phyloP scores from a whole-genome alignment of 1,140 invertebrate genomes.

The Eciton burchellii region DNA sequence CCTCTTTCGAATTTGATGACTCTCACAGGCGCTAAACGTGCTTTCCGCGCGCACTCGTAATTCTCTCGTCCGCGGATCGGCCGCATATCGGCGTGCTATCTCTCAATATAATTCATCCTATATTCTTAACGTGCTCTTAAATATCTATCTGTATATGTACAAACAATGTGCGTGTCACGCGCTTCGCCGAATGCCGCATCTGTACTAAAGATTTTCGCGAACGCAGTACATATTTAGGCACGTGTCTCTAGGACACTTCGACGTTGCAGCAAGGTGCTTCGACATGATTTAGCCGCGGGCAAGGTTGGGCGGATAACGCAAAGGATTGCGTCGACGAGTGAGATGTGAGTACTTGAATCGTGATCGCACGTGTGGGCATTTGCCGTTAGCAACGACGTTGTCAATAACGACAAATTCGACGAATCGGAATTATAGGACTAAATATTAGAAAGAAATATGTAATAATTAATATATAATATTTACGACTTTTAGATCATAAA shows the following conservation, averaged over 20 bases:
- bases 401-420: neutral
- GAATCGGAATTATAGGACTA: constrained; percentile 1
- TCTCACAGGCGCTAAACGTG: neutral
- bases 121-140: constrained; percentile 67
- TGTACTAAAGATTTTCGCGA: constrained; percentile 27
- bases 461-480: too few species aligned
- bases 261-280: constrained; percentile 28
- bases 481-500: too few species aligned
- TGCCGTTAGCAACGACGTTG: neutral
- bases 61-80: constrained; percentile 3
- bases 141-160: constrained; percentile 75
- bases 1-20: neutral
- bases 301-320: constrained; percentile 19
- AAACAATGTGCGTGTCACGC: constrained; percentile 67
- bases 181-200: constrained; percentile 30
- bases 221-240: constrained; percentile 19
- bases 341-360: constrained; percentile 7
- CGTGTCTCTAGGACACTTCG: constrained; percentile 23
- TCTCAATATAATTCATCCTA: constrained; percentile 67
- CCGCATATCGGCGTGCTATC: constrained; percentile 8
- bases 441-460: neutral
- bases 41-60: constrained; percentile 11
- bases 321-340: neutral
- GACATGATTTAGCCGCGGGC: constrained; percentile 36
- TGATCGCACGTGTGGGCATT: neutral